Percentiles rank a stretch among this genome's conserved stretches.
These are phyloP conservation scores for Chinchilla lanigera DNA, from an alignment of 2,113 vertebrate species.

Conservation along the genomic window DNA sequence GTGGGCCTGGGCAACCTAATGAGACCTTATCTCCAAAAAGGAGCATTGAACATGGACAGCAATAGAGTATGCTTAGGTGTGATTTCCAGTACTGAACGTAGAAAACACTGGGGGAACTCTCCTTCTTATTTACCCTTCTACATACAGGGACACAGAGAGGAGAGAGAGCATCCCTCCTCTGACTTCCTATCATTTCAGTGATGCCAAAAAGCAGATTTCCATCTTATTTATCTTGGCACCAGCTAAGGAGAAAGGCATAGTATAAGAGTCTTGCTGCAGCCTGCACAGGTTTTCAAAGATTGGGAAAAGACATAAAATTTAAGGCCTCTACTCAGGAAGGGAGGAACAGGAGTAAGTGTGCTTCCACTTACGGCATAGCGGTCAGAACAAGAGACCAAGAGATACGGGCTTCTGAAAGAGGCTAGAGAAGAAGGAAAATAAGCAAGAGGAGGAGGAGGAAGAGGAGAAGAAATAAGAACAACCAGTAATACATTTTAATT, in stretches of 20 bases:
- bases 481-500: neutral
- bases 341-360: neutral
- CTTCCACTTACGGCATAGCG: fast-evolving
- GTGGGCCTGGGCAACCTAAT: neutral
- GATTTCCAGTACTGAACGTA: neutral
- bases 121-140: neutral
- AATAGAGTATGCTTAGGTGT: neutral
- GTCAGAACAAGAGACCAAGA: neutral
- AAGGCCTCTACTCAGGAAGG: neutral
- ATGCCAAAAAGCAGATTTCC: neutral
- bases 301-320: neutral
- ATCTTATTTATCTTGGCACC: neutral
- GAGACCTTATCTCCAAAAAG: neutral
- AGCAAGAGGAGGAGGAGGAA: neutral
- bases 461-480: neutral
- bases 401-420: neutral
- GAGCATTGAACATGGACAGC: neutral
- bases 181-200: neutral
- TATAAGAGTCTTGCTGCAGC: neutral
- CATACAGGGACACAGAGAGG: neutral
- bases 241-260: neutral
- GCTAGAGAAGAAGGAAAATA: neutral
- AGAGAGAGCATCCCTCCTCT: neutral
- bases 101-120: neutral
- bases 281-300: neutral